Conservation (phyloP, 1,140 invertebrate species). For the Caenorhabditis latens region DNA sequence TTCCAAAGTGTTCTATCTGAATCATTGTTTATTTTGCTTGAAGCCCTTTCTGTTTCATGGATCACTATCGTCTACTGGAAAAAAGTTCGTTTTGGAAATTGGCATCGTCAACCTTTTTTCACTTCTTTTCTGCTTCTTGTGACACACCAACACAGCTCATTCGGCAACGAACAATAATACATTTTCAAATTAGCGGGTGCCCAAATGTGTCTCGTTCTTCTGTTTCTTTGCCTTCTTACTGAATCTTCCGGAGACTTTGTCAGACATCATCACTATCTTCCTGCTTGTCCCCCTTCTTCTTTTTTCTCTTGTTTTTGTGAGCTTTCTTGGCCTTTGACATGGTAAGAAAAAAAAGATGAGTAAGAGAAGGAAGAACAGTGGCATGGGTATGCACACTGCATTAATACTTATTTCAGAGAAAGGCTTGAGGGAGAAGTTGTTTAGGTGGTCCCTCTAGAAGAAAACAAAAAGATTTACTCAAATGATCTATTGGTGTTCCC, state of each 20-base stretch:
- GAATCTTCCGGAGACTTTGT: constrained; percentile 32
- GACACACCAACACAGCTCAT: background rate
- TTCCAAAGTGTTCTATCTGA: background rate
- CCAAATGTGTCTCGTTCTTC: background rate
- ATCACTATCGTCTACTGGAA: background rate
- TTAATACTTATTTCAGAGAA: constrained; percentile 28
- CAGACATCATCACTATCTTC: constrained; percentile 20
- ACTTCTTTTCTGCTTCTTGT: background rate
- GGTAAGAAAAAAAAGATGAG: constrained; percentile 7
- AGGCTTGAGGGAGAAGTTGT: background rate
- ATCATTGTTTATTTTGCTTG: constrained; percentile 16
- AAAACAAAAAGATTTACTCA: constrained; percentile 47
- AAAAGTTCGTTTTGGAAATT: constrained; percentile 1
- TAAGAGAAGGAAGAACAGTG: constrained; percentile 8
- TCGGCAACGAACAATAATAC: constrained; percentile 8
- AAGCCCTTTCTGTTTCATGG: background rate
- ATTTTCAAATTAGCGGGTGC: constrained; percentile 14
- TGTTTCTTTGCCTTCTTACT: background rate
- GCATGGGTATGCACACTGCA: constrained; percentile 25
- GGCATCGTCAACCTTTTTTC: background rate
- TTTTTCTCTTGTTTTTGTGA: constrained; percentile 24
- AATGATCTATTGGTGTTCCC: background rate
- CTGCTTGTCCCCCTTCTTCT: background rate
- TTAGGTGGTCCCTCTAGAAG: background rate
- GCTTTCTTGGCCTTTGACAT: constrained; percentile 34